A percentile compares a stretch with the other conserved stretches of the same genome.
Conservation (phyloP, 2,113 vertebrate species). For the Lamprologus callipterus region DNA sequence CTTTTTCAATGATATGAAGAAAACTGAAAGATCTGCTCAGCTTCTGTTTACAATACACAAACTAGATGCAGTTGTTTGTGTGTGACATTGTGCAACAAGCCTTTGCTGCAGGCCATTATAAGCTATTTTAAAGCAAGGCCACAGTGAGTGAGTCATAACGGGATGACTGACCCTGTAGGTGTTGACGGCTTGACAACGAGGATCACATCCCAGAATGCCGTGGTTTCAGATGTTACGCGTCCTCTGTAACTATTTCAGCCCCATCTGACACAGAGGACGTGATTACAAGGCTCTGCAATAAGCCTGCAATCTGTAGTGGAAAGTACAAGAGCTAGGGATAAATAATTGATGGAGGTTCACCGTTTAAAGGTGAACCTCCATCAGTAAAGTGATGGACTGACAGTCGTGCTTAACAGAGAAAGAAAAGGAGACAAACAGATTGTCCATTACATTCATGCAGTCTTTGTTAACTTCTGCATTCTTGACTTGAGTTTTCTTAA, state of each 20-base stretch:
- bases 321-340: constrained; percentile 30
- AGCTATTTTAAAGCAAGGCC: constrained; percentile 6
- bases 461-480: background rate
- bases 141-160: background rate
- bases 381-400: background rate
- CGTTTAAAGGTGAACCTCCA: background rate
- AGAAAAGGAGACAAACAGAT: background rate
- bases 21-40: background rate
- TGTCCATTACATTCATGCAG: background rate
- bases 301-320: constrained; percentile 28
- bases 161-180: background rate
- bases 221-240: background rate
- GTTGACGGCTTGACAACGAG: background rate
- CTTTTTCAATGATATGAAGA: background rate
- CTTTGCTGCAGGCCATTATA: background rate
- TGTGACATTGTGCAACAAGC: background rate
- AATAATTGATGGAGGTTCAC: constrained; percentile 41
- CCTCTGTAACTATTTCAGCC: constrained; percentile 3
- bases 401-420: background rate
- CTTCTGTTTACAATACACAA: background rate
- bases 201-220: background rate
- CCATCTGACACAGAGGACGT: background rate
- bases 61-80: background rate
- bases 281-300: constrained; percentile 38
- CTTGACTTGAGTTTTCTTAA: background rate